Evolutionary conservation across 2,113 vertebrate species (phyloP).

Genomic region (Felis chaus): DNA sequence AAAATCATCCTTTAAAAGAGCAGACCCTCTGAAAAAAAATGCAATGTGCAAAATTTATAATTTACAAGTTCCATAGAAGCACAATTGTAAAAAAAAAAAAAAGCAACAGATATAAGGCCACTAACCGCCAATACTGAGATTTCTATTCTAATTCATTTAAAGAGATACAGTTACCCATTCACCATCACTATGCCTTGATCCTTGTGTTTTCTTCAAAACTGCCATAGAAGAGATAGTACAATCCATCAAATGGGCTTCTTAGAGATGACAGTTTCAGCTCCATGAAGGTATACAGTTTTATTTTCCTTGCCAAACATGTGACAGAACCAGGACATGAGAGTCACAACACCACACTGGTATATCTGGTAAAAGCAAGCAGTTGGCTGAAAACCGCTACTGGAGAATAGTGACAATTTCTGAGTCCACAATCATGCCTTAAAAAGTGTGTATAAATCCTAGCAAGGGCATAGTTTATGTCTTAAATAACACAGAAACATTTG

Average conservation of each 20-base stretch:
- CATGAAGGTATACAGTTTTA: slow-evolving; percentile 40
- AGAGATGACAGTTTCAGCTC: slow-evolving; percentile 48
- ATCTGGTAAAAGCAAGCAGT: slow-evolving; percentile 59
- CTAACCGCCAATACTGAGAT: not conserved
- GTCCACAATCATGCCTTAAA: slow-evolving; percentile 51
- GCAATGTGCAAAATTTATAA: not conserved
- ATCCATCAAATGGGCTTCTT: slow-evolving; percentile 42
- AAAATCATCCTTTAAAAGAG: slow-evolving; percentile 16
- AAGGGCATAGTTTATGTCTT: slow-evolving; percentile 33
- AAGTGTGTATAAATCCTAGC: not conserved
- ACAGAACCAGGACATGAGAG: slow-evolving; percentile 31
- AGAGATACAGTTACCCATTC: slow-evolving; percentile 29
- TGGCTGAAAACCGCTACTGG: not conserved
- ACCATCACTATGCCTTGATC: slow-evolving; percentile 34
- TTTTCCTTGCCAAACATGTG: slow-evolving; percentile 61
- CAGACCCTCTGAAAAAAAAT: slow-evolving; percentile 31
- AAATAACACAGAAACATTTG: slow-evolving; percentile 59
- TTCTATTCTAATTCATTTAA: not conserved
- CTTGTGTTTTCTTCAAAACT: slow-evolving; percentile 52
- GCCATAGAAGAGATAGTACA: slow-evolving; percentile 16
- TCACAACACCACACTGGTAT: slow-evolving; percentile 47
- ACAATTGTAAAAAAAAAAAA: not conserved
- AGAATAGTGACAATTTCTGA: slow-evolving; percentile 43
- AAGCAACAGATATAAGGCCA: not conserved
- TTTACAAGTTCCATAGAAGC: not conserved